Percentiles rank a stretch among this genome's conserved stretches.
Conservation (phyloP, 2,113 vertebrate genomes). For the Neodon shergylaensis region DNA sequence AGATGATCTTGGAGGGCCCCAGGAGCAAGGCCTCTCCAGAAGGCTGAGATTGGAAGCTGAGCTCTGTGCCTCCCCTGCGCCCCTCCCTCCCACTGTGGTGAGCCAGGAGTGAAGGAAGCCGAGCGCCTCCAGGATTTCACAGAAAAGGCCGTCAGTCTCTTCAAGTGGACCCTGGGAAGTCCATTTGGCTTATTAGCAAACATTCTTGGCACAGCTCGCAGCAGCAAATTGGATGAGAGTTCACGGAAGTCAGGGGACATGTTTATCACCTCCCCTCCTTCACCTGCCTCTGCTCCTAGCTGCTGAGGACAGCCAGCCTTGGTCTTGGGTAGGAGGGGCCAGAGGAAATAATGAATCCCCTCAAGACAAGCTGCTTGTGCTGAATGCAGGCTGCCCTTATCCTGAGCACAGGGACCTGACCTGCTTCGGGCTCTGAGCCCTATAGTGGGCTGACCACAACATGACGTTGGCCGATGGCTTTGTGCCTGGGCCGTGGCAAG, state of each 20-base stretch:
- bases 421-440: background rate
- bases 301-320: background rate
- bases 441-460: fast-evolving
- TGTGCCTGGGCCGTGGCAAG: fast-evolving
- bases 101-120: background rate
- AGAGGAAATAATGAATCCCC: background rate
- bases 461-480: background rate
- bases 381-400: background rate
- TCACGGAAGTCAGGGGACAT: conserved; percentile 73
- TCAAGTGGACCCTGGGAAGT: conserved; percentile 8
- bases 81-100: fast-evolving
- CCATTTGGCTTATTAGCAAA: conserved; percentile 81
- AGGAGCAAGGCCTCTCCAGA: background rate
- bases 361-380: background rate
- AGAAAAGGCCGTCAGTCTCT: background rate
- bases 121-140: background rate
- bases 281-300: conserved; percentile 27
- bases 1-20: too few species aligned
- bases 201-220: conserved; percentile 47
- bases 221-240: conserved; percentile 75
- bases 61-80: fast-evolving
- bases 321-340: background rate
- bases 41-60: background rate
- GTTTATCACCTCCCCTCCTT: conserved; percentile 55
- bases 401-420: background rate